Evolutionary conservation across 2,888 invertebrate genomes (phyloP), one percentile per base, ranked within the genome.

Genomic region (Mythimna ferrago): DNA sequence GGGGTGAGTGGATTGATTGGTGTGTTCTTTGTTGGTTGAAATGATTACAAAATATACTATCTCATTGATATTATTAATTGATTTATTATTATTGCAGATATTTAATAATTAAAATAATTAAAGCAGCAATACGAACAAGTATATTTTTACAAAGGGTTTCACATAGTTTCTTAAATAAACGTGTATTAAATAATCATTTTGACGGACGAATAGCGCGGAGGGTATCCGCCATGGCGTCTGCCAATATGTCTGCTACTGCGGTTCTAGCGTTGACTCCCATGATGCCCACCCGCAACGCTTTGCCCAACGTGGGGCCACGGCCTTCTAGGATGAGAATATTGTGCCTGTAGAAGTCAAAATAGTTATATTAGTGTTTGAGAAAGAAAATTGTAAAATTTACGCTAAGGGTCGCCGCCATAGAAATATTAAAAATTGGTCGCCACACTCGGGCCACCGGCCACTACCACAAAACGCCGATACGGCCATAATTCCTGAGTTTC

Each of bases 271-370:
- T 96, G 38, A 94, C 95, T 2, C 99, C 99, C 98, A 99, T 98
- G 16, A 99, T 93, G 1, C 99, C 99, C 76, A 99, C 97, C n/a
- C 99, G 97, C 86, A 99, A 97, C 0, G 98, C 97, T 88, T 98
- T 97, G 48, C 98, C 98, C 0, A 94, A 97, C 0, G 98, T 98
- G 0, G 98, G 98, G 0, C 99, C 99, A 35, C 99, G 93, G 0
- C 99, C 99, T 14, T 98, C 98, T 80, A 98, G 97, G 72, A 99
- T 97, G 89, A 99, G 98, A 51, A 99, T 96, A 74, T 93, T 92
- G 83, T 95, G 90, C 10, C 96, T 96, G 90, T 41, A 21, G 9
- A 64, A 41, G 11, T 32, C 2, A 66, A 65, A 19, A 77, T 19
- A 0, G 14, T 21, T 11, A 38, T 21, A 19, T 35, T 19, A 16